Conservation (phyloP, 2,113 vertebrate species). For the Thunnus thynnus region DNA sequence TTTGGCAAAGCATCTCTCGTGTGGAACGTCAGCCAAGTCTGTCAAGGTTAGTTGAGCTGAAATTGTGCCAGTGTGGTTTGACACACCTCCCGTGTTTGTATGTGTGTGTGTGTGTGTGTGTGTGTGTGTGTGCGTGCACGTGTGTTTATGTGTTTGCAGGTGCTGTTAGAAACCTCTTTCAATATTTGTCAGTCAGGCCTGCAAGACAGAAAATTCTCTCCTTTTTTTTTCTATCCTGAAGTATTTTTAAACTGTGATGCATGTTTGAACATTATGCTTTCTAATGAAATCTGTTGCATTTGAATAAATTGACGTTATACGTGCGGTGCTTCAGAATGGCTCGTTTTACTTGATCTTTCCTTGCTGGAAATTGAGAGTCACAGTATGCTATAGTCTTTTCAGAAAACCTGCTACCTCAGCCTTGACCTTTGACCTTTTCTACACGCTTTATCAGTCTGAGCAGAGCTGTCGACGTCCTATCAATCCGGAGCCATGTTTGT, state of each 20-base stretch:
- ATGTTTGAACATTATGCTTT: fast-evolving
- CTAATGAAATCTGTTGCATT: background rate
- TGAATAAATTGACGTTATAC: background rate
- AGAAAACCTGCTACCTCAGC: background rate
- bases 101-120: conserved; percentile 24
- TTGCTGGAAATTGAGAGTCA: background rate
- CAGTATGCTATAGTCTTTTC: background rate
- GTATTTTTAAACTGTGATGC: background rate
- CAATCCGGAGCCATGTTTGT: background rate
- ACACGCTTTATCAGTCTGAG: background rate
- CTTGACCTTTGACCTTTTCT: conserved; percentile 22
- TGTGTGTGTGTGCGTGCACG: background rate
- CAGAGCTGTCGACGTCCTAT: conserved; percentile 3
- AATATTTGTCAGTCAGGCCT: background rate
- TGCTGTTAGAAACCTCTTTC: conserved; percentile 4
- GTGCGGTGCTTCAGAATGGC: background rate
- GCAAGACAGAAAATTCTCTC: background rate
- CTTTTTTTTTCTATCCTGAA: background rate
- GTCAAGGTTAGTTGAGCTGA: conserved; percentile 71
- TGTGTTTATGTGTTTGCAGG: background rate
- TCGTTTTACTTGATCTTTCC: background rate
- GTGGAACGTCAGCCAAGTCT: conserved; percentile 71
- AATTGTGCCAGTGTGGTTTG: conserved; percentile 55
- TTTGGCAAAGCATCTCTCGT: conserved; percentile 65
- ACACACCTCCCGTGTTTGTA: conserved; percentile 44